These are phyloP conservation scores for Osmerus eperlanus DNA, from an alignment of 2,113 vertebrate genomes.

Conservation along the genomic window DNA sequence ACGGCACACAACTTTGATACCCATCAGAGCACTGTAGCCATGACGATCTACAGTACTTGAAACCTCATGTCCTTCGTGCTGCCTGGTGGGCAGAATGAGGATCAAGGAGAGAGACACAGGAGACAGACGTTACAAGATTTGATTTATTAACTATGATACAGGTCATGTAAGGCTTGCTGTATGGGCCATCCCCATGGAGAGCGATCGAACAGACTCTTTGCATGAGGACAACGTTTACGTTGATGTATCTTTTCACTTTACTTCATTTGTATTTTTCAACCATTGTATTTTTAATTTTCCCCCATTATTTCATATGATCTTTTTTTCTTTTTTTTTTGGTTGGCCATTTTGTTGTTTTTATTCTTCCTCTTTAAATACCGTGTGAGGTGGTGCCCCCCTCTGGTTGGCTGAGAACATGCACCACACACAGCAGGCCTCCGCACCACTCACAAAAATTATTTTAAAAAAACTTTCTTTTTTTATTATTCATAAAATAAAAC, in stretches of 20 bases:
- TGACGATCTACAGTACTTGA: too few relatives aligned
- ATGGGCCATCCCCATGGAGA: constrained; percentile 91
- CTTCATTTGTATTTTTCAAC: constrained; percentile 48
- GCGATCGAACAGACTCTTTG: constrained; percentile 83
- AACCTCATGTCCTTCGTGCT: too few relatives aligned
- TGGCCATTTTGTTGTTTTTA: constrained; percentile 45
- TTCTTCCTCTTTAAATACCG: constrained; percentile 71
- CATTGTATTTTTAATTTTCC: constrained; percentile 39
- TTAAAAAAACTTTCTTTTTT: constrained; percentile 60
- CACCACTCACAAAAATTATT: constrained; percentile 74
- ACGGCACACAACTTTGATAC: too few relatives aligned
- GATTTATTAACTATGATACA: constrained; percentile 99
- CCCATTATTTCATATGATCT: constrained; percentile 41
- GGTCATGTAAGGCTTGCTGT: constrained; percentile 92
- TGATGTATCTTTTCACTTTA: constrained; percentile 67
- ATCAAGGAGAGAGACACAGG: constrained; percentile 37
- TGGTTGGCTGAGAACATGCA: constrained; percentile 81
- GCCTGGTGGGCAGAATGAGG: too few relatives aligned
- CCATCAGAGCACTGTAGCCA: too few relatives aligned
- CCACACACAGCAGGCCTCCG: constrained; percentile 76
- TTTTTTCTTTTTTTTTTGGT: constrained; percentile 39
- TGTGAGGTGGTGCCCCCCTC: constrained; percentile 70
- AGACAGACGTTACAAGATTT: constrained; percentile 81
- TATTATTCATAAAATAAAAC: constrained; percentile 80
- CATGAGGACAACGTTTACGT: constrained; percentile 71